phyloP scores from a whole-genome alignment of 2,797 vertebrate species.

The Diplodus sargus region DNA sequence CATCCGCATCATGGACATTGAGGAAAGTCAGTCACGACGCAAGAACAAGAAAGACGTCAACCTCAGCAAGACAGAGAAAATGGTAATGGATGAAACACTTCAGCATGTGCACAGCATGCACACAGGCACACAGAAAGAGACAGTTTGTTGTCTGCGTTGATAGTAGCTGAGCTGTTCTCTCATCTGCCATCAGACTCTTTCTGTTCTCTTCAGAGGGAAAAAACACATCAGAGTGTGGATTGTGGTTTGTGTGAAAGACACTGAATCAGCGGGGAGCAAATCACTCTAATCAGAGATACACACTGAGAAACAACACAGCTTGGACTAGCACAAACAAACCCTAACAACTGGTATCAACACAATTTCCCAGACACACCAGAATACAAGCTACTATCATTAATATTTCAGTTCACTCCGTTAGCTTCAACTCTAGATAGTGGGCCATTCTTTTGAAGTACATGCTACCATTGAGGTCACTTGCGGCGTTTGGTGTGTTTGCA shows the following conservation, averaged over 20 bases:
- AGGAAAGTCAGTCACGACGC: slow-evolving; percentile 90
- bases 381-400: slow-evolving; percentile 26
- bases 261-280: slow-evolving; percentile 31
- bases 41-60: slow-evolving; percentile 95
- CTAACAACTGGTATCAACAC: slow-evolving; percentile 2
- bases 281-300: slow-evolving; percentile 31
- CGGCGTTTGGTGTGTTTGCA: slow-evolving; percentile 3
- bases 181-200: slow-evolving; percentile 44
- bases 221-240: slow-evolving; percentile 58
- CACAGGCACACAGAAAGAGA: neutral
- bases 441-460: slow-evolving; percentile 34
- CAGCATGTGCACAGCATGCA: neutral
- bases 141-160: slow-evolving; percentile 14
- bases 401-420: slow-evolving; percentile 28
- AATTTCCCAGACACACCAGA: slow-evolving; percentile 12
- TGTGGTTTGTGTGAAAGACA: slow-evolving; percentile 50
- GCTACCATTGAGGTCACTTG: slow-evolving; percentile 12
- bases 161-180: slow-evolving; percentile 16
- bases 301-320: slow-evolving; percentile 15
- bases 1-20: slow-evolving; percentile 95
- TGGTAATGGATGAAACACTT: slow-evolving; percentile 84
- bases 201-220: slow-evolving; percentile 30
- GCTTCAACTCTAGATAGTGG: slow-evolving; percentile 17
- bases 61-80: slow-evolving; percentile 99
- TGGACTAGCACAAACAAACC: slow-evolving; percentile 24